Conservation (phyloP, 1,140 invertebrate species). For the Drosophila tropicalis region DNA sequence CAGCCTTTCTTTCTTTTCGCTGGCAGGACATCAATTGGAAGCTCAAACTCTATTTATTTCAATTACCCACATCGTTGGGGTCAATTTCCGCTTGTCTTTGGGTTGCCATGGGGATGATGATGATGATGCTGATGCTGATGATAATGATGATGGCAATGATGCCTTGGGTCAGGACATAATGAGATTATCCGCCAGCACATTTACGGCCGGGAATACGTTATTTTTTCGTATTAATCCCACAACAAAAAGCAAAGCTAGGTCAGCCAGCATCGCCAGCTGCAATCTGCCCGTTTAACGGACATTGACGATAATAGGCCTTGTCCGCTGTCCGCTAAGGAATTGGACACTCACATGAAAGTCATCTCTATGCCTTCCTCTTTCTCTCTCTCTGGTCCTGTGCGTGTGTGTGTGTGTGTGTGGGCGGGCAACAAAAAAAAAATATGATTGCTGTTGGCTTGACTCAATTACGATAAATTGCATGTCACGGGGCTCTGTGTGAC, state of each 20-base stretch:
- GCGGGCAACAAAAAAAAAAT: conserved; percentile 1
- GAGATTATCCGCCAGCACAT: conserved; percentile 18
- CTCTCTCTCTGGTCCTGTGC: background rate
- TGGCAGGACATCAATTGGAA: conserved; percentile 19
- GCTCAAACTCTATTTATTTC: conserved; percentile 26
- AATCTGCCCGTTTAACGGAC: conserved; percentile 21
- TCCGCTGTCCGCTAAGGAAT: conserved; percentile 16
- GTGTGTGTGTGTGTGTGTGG: background rate
- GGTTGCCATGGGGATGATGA: conserved; percentile 8
- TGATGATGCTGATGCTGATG: too few relatives aligned
- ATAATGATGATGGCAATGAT: conserved; percentile 9
- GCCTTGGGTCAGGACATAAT: conserved; percentile 22
- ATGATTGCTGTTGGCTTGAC: conserved; percentile 27
- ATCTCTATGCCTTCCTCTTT: background rate
- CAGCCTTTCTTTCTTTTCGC: background rate
- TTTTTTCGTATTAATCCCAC: conserved; percentile 17
- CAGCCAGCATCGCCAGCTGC: conserved; percentile 7
- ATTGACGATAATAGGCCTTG: conserved; percentile 22
- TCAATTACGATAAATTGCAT: conserved; percentile 31
- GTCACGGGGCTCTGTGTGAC: conserved; percentile 21
- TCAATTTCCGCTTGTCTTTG: conserved; percentile 21
- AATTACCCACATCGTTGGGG: conserved; percentile 24
- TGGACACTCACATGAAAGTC: conserved; percentile 20
- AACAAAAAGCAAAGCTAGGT: conserved; percentile 10
- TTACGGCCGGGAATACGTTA: conserved; percentile 15